These are phyloP conservation scores for Melangyna quadrimaculata DNA, from an alignment of 2,888 invertebrate genomes.

Conservation along the genomic window DNA sequence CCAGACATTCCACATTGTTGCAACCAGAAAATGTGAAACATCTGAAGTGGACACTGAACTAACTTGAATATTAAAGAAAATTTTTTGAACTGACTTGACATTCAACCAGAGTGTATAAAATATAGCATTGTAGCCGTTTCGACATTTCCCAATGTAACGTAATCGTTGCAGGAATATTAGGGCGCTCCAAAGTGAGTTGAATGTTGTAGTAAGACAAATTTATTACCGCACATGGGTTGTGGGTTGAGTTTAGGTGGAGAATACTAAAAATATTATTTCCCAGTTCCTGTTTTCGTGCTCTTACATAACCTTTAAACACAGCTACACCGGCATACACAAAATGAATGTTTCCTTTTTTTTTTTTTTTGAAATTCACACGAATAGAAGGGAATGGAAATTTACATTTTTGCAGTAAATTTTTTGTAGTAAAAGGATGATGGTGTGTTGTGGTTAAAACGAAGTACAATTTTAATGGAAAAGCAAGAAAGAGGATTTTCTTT, in stretches of 20 bases:
- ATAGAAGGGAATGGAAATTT: slow-evolving; percentile 21
- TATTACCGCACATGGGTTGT: slow-evolving; percentile 20
- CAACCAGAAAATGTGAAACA: too few relatives aligned
- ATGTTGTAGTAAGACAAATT: slow-evolving; percentile 55
- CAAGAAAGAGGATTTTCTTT: neutral
- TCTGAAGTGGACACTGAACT: neutral
- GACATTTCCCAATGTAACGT: neutral
- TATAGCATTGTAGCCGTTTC: neutral
- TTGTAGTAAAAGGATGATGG: neutral
- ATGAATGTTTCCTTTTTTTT: neutral
- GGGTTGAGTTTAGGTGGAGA: neutral
- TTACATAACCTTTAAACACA: neutral
- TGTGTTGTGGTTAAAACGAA: neutral
- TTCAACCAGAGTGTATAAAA: neutral
- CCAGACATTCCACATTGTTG: too few relatives aligned
- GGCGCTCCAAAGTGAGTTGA: slow-evolving; percentile 28
- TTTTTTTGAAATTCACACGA: slow-evolving; percentile 27
- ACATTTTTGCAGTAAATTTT: neutral
- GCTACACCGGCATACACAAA: neutral
- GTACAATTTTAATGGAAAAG: neutral
- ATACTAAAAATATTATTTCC: slow-evolving; percentile 34
- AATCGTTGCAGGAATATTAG: slow-evolving; percentile 20
- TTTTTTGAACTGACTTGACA: neutral
- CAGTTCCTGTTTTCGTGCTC: slow-evolving; percentile 7
- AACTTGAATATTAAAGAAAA: neutral